Base-by-base conservation (phyloP, 2,888 invertebrate genomes). In the Miltochrista miniata region DNA sequence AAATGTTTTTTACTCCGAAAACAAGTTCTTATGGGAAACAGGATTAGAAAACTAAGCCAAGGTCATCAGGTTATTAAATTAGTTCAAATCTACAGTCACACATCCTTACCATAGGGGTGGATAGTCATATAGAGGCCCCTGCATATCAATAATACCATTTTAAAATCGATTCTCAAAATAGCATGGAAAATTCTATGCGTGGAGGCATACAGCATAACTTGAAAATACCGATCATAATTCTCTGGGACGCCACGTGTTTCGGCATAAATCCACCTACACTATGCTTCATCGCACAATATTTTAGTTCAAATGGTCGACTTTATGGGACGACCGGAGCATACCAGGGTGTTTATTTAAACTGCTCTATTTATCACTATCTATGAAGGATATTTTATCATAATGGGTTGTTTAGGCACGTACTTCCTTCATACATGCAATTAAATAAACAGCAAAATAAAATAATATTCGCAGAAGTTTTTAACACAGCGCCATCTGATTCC, bases 171-270 rank as follows among this genome's bases (percentile, higher is more conserved):
- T 12, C 36, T 56, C 37, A 9, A 7, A 33, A 53, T 62, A 56
- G 5, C 9, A 33, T 51, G 18, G 38, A 51, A 35, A 55, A 51
- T 48, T 50, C 45, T 35, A 15, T 58, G 51, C 64, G 51, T 54
- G 51, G 47, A 59, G 52, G 64, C 61, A 59, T 51, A 61, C 59
- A 69, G 67, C 67, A 61, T 73, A 70, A 70, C 70, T 68, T 72
- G 73, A 66, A 75, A 84, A 81, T 75, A 65, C 76, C 76, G 74
- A 76, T 78, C 81, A 81, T 85, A 85, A 83, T 74, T 86, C 79
- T 71, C 63, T 49, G 62, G 63, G 61, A 64, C 65, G 70, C 78
- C 76, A 71, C 81, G 83, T 85, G 82, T 79, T 75, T 70, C 63
- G 65, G 80, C 82, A 85, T 86, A 86, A 87, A 87, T 85, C 81